These are phyloP conservation scores for Rhineura floridana DNA, from an alignment of 2,113 vertebrate species.

Conservation along the genomic window DNA sequence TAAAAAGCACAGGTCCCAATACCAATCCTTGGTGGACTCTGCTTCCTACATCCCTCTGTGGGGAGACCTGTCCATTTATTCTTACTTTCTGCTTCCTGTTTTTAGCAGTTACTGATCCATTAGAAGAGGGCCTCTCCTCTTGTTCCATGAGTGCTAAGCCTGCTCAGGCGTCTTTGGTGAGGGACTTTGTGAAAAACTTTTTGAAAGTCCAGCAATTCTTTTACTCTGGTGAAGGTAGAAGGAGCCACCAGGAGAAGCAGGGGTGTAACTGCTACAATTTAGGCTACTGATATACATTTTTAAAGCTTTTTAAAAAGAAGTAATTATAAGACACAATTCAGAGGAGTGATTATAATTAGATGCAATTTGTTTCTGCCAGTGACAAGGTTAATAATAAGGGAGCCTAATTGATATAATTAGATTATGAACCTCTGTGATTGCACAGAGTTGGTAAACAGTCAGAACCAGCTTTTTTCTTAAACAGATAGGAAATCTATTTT, in stretches of 20 bases:
- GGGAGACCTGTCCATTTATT: too few relatives aligned
- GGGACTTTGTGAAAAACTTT: too few relatives aligned
- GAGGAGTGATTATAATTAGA: background rate
- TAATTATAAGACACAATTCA: background rate
- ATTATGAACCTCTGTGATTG: background rate
- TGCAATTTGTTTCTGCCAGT: background rate
- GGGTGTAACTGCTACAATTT: accelerated
- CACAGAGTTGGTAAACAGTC: background rate
- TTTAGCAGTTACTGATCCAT: too few relatives aligned
- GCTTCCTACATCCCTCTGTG: too few relatives aligned
- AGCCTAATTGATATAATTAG: background rate
- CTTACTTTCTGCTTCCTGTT: too few relatives aligned
- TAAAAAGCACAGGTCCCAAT: too few relatives aligned
- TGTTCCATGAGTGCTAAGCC: too few relatives aligned
- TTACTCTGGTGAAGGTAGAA: background rate
- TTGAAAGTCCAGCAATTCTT: too few relatives aligned
- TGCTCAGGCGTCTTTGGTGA: too few relatives aligned
- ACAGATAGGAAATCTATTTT: background rate
- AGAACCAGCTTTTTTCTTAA: background rate
- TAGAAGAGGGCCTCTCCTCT: too few relatives aligned
- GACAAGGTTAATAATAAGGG: background rate
- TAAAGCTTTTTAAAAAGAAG: background rate
- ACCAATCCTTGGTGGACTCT: too few relatives aligned
- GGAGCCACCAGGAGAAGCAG: background rate
- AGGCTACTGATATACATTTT: background rate